A percentile compares a stretch with the other conserved stretches of the same genome.
Evolutionary conservation across 2,888 invertebrate species (phyloP).

Genomic region (Eucera pruinosa): DNA sequence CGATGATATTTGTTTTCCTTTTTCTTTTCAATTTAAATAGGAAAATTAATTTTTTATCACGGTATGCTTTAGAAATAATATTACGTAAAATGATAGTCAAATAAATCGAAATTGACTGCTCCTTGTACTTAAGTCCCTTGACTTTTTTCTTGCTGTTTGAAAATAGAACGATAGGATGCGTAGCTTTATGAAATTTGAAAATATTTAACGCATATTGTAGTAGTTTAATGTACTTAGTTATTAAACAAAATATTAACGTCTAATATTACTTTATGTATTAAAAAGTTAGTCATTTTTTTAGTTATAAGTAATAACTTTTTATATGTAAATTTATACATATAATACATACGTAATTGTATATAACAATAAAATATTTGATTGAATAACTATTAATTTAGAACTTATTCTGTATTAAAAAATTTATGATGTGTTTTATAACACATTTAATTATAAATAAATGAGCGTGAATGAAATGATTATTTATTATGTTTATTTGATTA

Average conservation of each 20-base stretch:
- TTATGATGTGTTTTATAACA: not conserved
- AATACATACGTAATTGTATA: conserved; percentile 10
- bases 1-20: conserved; percentile 19
- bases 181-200: not conserved
- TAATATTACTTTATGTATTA: not conserved
- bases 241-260: not conserved
- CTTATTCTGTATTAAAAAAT: not conserved
- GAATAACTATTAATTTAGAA: not conserved
- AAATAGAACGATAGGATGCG: not conserved
- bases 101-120: not conserved
- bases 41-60: conserved; percentile 3
- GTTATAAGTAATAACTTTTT: not conserved
- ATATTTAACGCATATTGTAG: conserved; percentile 2
- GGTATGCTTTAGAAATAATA: conserved; percentile 1
- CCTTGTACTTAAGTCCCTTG: not conserved
- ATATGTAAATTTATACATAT: not conserved
- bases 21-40: not conserved
- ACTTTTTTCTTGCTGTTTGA: not conserved
- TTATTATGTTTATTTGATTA: conserved; percentile 3
- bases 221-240: not conserved
- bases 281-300: not conserved
- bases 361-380: conserved; percentile 13
- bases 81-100: not conserved
- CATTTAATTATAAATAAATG: conserved; percentile 22
- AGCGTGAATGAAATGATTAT: conserved; percentile 1